phyloP scores from a whole-genome alignment of 2,888 invertebrate species.

The Phyto melanocephala region DNA sequence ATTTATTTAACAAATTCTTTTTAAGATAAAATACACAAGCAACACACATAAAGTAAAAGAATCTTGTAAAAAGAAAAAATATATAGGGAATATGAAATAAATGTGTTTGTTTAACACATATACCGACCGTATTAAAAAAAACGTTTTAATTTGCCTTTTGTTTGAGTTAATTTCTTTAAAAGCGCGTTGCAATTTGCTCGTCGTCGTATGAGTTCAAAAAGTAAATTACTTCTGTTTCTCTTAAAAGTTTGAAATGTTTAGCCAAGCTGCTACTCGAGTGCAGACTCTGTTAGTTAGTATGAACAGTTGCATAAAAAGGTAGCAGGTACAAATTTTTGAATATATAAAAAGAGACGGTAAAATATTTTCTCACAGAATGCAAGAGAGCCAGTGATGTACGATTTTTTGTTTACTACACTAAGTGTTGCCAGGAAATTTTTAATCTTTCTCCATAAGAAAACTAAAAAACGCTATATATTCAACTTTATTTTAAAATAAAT shows the following conservation, averaged over 20 bases:
- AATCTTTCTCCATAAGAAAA: no score
- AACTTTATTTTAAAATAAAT: no score
- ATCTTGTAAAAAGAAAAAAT: conserved; percentile 16
- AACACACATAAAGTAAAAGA: background rate
- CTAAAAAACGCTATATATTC: no score
- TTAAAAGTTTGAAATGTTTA: conserved; percentile 42
- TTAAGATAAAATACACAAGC: conserved; percentile 34
- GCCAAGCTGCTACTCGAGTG: conserved; percentile 34
- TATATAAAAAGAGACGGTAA: no score
- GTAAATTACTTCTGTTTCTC: conserved; percentile 60
- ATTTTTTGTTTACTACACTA: conserved; percentile 40
- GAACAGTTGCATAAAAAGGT: conserved; percentile 39
- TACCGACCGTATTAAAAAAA: conserved; percentile 37
- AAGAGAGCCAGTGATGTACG: conserved; percentile 26
- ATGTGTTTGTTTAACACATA: conserved; percentile 47
- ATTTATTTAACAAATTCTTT: conserved; percentile 27
- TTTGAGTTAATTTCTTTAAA: conserved; percentile 6
- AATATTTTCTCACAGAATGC: background rate
- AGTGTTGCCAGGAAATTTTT: no score
- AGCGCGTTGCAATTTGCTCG: conserved; percentile 33
- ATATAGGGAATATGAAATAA: conserved; percentile 14
- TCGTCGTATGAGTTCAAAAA: conserved; percentile 47
- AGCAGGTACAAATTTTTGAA: background rate
- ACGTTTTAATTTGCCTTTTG: background rate
- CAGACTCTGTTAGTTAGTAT: conserved; percentile 39